A percentile compares a stretch with the other conserved stretches of the same genome.
Evolutionary conservation across 2,797 vertebrate species (phyloP).

Genomic region (Smutsia temminckii): DNA sequence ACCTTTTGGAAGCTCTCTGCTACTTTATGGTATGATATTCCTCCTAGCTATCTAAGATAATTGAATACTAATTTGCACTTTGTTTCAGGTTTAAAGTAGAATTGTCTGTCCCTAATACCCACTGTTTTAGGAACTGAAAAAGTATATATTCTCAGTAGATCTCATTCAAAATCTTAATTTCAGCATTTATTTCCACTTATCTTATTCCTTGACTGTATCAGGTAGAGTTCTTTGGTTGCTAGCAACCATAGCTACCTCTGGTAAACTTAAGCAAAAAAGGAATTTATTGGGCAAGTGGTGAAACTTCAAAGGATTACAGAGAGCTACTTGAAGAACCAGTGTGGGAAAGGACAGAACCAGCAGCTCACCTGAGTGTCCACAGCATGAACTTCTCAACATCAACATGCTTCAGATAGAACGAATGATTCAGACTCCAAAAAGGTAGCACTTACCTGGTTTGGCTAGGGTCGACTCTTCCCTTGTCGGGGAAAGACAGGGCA

Average conservation of each 20-base stretch:
- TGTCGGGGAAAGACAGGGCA: neutral
- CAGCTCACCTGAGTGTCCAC: neutral
- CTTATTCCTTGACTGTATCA: conserved; percentile 2
- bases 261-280: conserved; percentile 20
- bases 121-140: conserved; percentile 44
- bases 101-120: neutral
- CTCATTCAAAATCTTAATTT: conserved; percentile 44
- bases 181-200: conserved; percentile 10
- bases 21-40: conserved; percentile 33
- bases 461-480: neutral
- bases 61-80: conserved; percentile 35
- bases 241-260: neutral
- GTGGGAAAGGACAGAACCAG: neutral
- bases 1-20: conserved; percentile 17
- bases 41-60: conserved; percentile 43
- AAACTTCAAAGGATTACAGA: neutral
- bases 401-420: neutral
- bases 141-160: neutral
- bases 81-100: conserved; percentile 50
- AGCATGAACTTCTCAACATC: neutral
- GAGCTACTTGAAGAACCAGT: neutral
- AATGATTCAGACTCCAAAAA: neutral
- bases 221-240: neutral
- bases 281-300: neutral
- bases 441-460: neutral